Conservation (phyloP, 2,797 vertebrate genomes). For the Poecilia wingei region DNA sequence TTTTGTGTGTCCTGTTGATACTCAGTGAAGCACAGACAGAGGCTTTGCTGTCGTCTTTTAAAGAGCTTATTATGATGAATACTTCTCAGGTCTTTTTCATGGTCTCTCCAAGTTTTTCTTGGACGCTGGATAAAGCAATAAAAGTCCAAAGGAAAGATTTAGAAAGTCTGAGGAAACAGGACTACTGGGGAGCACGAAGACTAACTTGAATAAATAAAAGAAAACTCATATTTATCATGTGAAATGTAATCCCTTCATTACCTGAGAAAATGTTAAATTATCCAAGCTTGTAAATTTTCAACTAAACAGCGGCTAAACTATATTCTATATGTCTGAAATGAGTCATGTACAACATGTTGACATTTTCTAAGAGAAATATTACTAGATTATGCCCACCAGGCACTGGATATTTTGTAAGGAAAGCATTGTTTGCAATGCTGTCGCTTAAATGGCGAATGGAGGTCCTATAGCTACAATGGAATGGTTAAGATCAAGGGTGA, state of each 20-base stretch:
- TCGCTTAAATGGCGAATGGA: neutral
- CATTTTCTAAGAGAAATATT: neutral
- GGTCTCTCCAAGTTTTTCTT: slow-evolving; percentile 4
- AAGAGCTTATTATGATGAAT: slow-evolving; percentile 1
- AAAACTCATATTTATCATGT: neutral
- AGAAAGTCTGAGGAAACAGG: slow-evolving; percentile 3
- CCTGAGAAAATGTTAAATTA: neutral
- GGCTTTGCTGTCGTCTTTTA: neutral
- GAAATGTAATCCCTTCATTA: neutral
- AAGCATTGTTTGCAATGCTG: too few species aligned
- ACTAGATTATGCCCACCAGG: neutral
- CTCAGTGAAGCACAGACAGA: neutral
- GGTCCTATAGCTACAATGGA: neutral
- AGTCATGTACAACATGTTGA: neutral
- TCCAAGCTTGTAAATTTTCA: neutral
- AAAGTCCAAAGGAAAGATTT: slow-evolving; percentile 2
- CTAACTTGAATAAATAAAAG: neutral
- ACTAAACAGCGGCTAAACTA: neutral
- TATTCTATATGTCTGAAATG: neutral
- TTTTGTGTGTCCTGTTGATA: slow-evolving; percentile 12
- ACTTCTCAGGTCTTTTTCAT: neutral
- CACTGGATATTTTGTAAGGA: neutral
- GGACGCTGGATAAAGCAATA: slow-evolving; percentile 3
- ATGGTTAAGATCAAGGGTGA: neutral
- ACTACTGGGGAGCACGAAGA: neutral